Base-by-base conservation (phyloP, 2,797 vertebrate genomes). In the Sphenopsis melanotis region DNA sequence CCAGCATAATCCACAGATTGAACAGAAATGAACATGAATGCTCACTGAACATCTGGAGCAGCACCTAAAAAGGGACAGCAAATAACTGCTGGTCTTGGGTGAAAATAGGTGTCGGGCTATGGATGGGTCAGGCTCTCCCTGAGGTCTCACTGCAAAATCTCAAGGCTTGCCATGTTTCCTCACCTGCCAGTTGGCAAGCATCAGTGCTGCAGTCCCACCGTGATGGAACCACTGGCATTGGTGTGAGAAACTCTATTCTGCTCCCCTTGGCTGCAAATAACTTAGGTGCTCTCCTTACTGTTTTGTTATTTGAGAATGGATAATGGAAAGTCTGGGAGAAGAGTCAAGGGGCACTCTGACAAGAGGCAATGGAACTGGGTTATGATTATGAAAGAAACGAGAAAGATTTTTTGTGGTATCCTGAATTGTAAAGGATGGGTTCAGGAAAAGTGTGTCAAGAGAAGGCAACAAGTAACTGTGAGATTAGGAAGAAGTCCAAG, bases 1-100 rank as follows among this genome's bases (percentile, higher is more conserved):
- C 12, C 6, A 2, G 13, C 17, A 46, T 29, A 41, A 65, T 36
- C 13, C 55, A n/a, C 1, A 10, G 23, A 18, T 27, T 42, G 42
- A 71, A 36, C 0, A 0, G 5, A 52, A 66, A 66, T 12, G 37
- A 70, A 29, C 9, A 3, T 2, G 3, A n/a, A 44, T 39, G 12
- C 5, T 57, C 16, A 13, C 4, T 30, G 47, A 63, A 55, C 8
- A 16, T 46, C 39, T 77, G 70, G 74, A 71, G 24, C 15, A 79
- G 52, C 30, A 1, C 11, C 15, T 22, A n/a, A 24, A 49, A 15
- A 41, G 52, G n/a, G 22, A 66, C 15, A 63, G 10, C 11, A 41
- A 75, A 61, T 52, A 55, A 15, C 23, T 4, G 1, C 52, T 87
- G 44, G 14, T 69, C 23, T 56, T 66, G 21, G 49, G 17, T 34